Base-by-base conservation (phyloP, 2,888 invertebrate species). In the Hoplodrina blanda region DNA sequence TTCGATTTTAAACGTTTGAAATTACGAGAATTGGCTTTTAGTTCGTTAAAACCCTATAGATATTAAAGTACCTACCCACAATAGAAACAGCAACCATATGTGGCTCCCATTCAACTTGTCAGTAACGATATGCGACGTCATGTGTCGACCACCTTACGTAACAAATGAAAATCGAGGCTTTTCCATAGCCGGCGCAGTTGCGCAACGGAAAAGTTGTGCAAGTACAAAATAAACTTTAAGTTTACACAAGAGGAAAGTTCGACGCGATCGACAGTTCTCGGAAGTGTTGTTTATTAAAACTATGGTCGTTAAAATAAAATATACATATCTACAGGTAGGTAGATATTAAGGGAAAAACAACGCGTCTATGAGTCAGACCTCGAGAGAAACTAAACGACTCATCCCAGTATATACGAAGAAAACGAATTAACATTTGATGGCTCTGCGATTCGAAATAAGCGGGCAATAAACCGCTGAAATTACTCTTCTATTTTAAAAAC, bases 201-300 rank as follows among this genome's bases (percentile, higher is more conserved):
- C 87, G 83, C 80, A 89, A 91, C 73, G 84, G 88, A 88, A 88
- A 88, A 87, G 85, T 89, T 90, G 87, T 85, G 88, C 82, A 88
- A 90, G 84, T 83, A 84, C 76, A 75, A 84, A 78, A 84, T 82
- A 85, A 78, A 80, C 70, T 77, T 33, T 78, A 82, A 83, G 77
- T 84, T 81, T 82, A 80, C 82, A 76, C 67, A 85, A 85, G 85
- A 89, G 88, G 89, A 90, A 91, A 90, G 88, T 87, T 84, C 73
- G 79, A 80, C 81, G 76, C 87, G 86, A 86, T 84, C 73, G 78
- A 80, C 80, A 80, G 65, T 91, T 90, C 90, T 86, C 68, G 85
- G 89, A 91, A 91, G 69, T 81, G 62, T 70, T 79, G 80, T 85
- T 87, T 82, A 87, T 88, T 85, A 86, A 88, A 86, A 85, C 73